A percentile compares a stretch with the other conserved stretches of the same genome.
phyloP scores from a whole-genome alignment of 2,888 invertebrate genomes.

The Lepidocyrtinus sp. region DNA sequence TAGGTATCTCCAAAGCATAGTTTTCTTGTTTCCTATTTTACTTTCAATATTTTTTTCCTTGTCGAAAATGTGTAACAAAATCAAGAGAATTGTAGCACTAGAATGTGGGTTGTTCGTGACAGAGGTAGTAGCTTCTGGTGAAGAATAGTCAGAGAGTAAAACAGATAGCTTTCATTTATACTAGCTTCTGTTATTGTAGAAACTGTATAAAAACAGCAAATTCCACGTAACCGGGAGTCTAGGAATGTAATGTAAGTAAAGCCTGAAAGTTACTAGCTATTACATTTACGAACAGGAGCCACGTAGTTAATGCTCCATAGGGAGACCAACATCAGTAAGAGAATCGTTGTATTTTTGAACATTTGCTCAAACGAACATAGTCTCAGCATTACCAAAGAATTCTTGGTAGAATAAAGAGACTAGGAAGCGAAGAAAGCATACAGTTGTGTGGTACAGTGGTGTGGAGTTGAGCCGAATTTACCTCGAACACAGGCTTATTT shows the following conservation, averaged over 20 bases:
- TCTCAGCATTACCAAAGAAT: constrained; percentile 1
- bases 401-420: constrained; percentile 2
- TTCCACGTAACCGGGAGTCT: background rate
- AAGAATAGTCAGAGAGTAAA: constrained; percentile 21
- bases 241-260: background rate
- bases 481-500: background rate
- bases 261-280: constrained; percentile 41
- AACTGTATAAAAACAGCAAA: background rate
- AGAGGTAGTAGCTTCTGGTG: constrained; percentile 10
- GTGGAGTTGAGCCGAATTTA: constrained; percentile 31
- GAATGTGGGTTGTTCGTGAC: constrained; percentile 7
- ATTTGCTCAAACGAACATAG: constrained; percentile 18
- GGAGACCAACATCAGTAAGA: constrained; percentile 35
- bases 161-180: constrained; percentile 47
- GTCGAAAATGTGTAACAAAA: background rate
- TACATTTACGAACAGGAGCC: constrained; percentile 52
- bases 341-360: constrained; percentile 39
- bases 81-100: constrained; percentile 10
- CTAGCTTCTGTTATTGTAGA: too few species aligned
- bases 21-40: constrained; percentile 18
- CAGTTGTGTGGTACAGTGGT: too few species aligned
- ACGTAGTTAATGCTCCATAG: constrained; percentile 56
- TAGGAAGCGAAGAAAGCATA: constrained; percentile 17
- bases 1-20: too few species aligned
- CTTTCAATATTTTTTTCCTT: constrained; percentile 9